Evolutionary conservation across 2,888 invertebrate species (phyloP).

Genomic region (Plemyria rubiginata): DNA sequence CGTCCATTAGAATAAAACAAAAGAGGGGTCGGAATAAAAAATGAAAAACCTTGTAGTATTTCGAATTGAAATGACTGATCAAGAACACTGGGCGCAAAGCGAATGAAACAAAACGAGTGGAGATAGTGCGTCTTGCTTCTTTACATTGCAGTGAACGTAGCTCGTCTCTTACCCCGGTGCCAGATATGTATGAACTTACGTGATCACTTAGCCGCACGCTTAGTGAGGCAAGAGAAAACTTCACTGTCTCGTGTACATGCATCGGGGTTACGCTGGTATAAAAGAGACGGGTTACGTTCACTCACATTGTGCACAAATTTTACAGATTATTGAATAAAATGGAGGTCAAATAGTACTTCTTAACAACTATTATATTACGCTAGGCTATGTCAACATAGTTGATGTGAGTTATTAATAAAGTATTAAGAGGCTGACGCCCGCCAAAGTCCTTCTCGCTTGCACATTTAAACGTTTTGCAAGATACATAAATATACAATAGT

Average conservation of each 20-base stretch:
- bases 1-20: not conserved
- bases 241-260: too few relatives aligned
- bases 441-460: too few relatives aligned
- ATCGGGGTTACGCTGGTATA: too few relatives aligned
- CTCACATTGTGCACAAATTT: constrained; percentile 5
- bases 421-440: too few relatives aligned
- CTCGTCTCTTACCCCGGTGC: too few relatives aligned
- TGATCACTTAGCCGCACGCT: too few relatives aligned
- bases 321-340: not conserved
- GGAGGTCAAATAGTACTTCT: constrained; percentile 16
- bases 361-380: constrained; percentile 4
- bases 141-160: too few relatives aligned
- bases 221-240: too few relatives aligned
- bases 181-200: too few relatives aligned
- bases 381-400: constrained; percentile 10
- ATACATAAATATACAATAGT: too few relatives aligned
- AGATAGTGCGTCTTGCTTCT: constrained; percentile 11
- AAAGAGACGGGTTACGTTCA: constrained; percentile 7
- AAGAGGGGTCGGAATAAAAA: not conserved
- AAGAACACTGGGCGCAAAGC: constrained; percentile 14
- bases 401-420: too few relatives aligned
- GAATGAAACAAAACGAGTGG: constrained; percentile 16
- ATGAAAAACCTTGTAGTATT: not conserved
- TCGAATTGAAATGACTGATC: constrained; percentile 6
- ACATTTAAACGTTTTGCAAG: too few relatives aligned